Base-by-base conservation (phyloP, 1,140 invertebrate genomes). In the Sogatella furcifera region DNA sequence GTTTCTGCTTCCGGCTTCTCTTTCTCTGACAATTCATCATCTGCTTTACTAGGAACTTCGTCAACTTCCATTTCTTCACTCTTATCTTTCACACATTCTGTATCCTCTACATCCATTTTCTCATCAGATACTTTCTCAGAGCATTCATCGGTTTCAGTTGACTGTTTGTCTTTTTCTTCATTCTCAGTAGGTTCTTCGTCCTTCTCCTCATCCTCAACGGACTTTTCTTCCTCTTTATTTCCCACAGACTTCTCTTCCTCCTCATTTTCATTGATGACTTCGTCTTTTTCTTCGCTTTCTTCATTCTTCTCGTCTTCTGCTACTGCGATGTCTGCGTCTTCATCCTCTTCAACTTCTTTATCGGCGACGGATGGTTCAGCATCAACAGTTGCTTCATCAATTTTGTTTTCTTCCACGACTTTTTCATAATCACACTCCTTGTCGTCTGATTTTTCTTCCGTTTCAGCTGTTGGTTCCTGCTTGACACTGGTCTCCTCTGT, bases 141-240 rank as follows among this genome's bases (percentile, higher is more conserved):
- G 21, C 61, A 53, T 56, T 43, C 10, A 21, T 66, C 61, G 55
- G 54, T 62, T 60, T 68, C 22, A 14, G 55, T 22, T 62, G 67
- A 64, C 57, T 69, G 65, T 57, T 69, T 66, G 57, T 72, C 65
- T 56, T 64, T 62, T 66, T 68, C 66, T 52, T 65, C 49, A 41
- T 68, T 55, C 21, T 31, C 57, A 22, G 60, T 62, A n/a, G 62
- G 58, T 55, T 67, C 62, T 21, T 52, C 61, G 43, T 65, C 54
- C 24, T 61, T 60, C 21, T 66, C 43, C 28, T 67, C 59, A 11
- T 53, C 57, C 52, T 65, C 64, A n/a, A 43, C 57, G 21, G 64
- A 61, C n/a, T 19, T 55, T 13, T 63, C 59, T 10, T 61, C 56
- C 57, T 65, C 59, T 10, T 46, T 49, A 41, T 52, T 22, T 52